Evolutionary conservation across 2,888 invertebrate genomes (phyloP).

Genomic region (Rhogogaster chlorosoma): DNA sequence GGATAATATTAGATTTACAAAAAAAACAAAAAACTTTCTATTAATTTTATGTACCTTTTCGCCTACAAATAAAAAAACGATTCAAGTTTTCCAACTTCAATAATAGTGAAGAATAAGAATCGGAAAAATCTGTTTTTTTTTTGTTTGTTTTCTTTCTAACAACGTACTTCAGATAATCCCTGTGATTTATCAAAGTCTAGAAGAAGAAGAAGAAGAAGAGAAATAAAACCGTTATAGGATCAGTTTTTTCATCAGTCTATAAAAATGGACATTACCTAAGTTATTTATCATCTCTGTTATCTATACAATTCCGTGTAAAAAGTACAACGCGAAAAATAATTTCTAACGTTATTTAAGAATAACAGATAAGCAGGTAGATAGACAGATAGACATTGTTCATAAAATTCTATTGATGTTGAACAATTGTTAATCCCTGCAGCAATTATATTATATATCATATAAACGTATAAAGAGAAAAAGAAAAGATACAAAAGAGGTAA

Average conservation of each 20-base stretch:
- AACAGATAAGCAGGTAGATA: neutral
- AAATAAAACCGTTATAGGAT: neutral
- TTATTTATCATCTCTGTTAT: neutral
- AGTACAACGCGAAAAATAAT: neutral
- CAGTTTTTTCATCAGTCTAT: conserved; percentile 24
- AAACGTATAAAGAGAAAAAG: neutral
- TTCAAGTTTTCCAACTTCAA: neutral
- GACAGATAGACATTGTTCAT: neutral
- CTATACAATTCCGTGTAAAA: neutral
- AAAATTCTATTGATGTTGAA: neutral
- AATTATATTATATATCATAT: neutral
- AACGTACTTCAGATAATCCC: neutral
- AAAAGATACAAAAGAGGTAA: neutral
- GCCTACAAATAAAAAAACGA: neutral
- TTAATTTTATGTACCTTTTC: neutral
- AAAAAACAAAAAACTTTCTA: neutral
- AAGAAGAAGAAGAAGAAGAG: neutral
- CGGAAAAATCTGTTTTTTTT: neutral
- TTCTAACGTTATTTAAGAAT: neutral
- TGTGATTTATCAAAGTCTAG: neutral
- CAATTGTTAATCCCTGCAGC: conserved; percentile 10
- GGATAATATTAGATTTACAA: neutral
- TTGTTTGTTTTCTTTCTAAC: neutral
- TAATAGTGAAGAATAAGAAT: neutral
- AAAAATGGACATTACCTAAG: neutral